Evolutionary conservation across 2,888 invertebrate genomes (phyloP).

Genomic region (Catocala fraxini): DNA sequence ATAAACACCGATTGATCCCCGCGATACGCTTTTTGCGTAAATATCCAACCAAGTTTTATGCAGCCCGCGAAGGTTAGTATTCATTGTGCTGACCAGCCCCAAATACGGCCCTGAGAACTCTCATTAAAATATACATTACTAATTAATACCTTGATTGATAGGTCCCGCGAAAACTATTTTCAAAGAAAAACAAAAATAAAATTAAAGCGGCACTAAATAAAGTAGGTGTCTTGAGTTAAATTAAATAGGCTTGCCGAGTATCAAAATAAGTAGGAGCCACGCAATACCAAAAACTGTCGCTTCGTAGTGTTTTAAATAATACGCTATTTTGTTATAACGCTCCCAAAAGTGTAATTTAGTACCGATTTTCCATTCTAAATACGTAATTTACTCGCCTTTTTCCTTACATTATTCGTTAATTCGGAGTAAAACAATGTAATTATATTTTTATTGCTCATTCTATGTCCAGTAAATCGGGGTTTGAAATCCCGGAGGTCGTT

Average conservation of each 20-base stretch:
- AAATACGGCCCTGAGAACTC: constrained; percentile 25
- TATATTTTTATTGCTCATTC: constrained; percentile 85
- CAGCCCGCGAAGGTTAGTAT: constrained; percentile 63
- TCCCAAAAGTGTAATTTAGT: constrained; percentile 67
- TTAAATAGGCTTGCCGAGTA: constrained; percentile 22
- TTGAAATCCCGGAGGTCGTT: constrained; percentile 76
- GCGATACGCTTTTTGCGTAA: constrained; percentile 86
- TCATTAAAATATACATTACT: constrained; percentile 39
- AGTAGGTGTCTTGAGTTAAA: constrained; percentile 10
- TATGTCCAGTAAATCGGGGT: constrained; percentile 82
- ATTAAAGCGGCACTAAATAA: too few species aligned
- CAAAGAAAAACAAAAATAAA: neutral
- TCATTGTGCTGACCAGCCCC: constrained; percentile 52
- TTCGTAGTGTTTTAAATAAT: constrained; percentile 60
- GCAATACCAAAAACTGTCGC: constrained; percentile 51
- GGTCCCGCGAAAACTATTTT: constrained; percentile 13
- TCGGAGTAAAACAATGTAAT: constrained; percentile 79
- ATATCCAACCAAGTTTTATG: constrained; percentile 78
- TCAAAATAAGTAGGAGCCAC: constrained; percentile 32
- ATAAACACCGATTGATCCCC: constrained; percentile 84
- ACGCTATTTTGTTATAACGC: constrained; percentile 61
- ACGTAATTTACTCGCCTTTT: constrained; percentile 67
- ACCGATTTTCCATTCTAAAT: constrained; percentile 64
- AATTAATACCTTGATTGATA: constrained; percentile 31
- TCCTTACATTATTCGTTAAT: constrained; percentile 71